These are phyloP conservation scores for Acanthoscelides obtectus DNA, from an alignment of 2,888 invertebrate genomes.

Conservation along the genomic window DNA sequence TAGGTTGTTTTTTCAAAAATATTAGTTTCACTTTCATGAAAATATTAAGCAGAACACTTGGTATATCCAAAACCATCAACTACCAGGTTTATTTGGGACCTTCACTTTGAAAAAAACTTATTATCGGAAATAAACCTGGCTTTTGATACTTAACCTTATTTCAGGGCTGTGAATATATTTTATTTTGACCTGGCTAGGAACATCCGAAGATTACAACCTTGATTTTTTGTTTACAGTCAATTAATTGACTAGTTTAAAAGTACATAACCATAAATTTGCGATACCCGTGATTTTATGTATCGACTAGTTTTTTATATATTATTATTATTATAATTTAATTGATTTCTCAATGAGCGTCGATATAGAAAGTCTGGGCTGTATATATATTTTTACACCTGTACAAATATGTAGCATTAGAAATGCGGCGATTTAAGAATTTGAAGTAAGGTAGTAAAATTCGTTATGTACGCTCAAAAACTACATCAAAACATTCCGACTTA, in stretches of 20 bases:
- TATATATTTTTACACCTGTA: not conserved
- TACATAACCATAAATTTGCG: not conserved
- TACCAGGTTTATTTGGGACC: not conserved
- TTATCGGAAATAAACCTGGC: not conserved
- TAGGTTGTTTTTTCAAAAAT: no score
- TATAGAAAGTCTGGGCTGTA: not conserved
- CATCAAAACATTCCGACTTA: no score
- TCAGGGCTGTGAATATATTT: slow-evolving; percentile 6
- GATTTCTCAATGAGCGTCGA: not conserved
- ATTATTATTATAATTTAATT: not conserved
- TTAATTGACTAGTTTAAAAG: not conserved
- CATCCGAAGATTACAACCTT: slow-evolving; percentile 2
- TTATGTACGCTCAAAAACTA: no score
- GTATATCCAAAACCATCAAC: not conserved
- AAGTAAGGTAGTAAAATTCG: no score
- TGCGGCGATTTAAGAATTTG: not conserved
- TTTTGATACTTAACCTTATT: slow-evolving; percentile 4
- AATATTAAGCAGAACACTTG: no score
- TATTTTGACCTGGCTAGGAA: slow-evolving; percentile 6
- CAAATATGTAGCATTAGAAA: not conserved
- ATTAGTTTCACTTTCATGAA: no score
- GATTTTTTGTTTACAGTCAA: slow-evolving; percentile 7
- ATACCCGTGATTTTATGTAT: not conserved
- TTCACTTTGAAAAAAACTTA: no score
- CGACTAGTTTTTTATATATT: not conserved